Base-by-base conservation (phyloP, 2,797 vertebrate genomes). In the Babyrousa celebensis region DNA sequence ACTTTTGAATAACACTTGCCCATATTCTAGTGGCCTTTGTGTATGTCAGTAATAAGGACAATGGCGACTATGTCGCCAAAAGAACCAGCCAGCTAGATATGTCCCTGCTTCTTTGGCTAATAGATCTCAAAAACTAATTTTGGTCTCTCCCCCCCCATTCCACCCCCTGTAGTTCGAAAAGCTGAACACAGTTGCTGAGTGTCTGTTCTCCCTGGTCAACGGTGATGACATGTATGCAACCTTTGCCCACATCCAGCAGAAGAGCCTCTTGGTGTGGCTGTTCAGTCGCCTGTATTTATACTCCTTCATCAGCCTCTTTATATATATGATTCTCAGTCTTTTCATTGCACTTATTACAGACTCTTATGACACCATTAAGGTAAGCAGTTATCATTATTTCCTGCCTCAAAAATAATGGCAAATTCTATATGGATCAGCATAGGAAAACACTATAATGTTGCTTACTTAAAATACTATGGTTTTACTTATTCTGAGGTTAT, bases 281-380 rank as follows among this genome's bases (percentile, higher is more conserved):
- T 99, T 99, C 98, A 99, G 99, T 94, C 98, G 99, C 1, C 97
- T 99, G 0, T 99, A 99, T 97, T 99, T 99, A 58, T 99, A 99
- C 98, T 99, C 99, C 97, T 99, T 99, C 98, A 99, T 99, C 97
- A 99, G 99, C 17, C 98, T 99, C 40, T 99, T 99, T 94, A 99
- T 99, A 98, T 99, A 99, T 97, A 99, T 99, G 99, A 99, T 99
- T 97, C 99, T 99, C 97, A 99, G 99, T 65, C 99, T 99, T 92
- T 99, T 99, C 97, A 99, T 99, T 70, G 99, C 99, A 14, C 99
- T 99, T 94, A 99, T 99, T 98, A 99, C 99, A 0, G 99, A 99
- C 25, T 98, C 99, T 82, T 99, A 99, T 2, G 99, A 99, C 95
- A 99, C 99, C 86, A 99, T 99, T 98, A 99, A 99, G 99, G 99